A percentile compares a stretch with the other conserved stretches of the same genome.
Conservation (phyloP, 2,797 vertebrate genomes). For the Pseudopleuronectes americanus region DNA sequence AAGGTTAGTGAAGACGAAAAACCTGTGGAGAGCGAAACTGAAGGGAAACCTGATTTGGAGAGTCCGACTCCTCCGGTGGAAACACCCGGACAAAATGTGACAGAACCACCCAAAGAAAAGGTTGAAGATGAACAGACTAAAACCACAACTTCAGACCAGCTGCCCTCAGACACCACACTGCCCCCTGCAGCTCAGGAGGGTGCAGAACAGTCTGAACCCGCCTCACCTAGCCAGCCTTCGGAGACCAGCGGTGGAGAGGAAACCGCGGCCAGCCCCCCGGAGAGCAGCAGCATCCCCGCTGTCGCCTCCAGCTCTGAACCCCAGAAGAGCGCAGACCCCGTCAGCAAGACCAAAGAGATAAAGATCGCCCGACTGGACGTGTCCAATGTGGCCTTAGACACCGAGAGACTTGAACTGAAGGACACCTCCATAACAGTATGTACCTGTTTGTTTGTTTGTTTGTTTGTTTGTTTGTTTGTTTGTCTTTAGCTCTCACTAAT, state of each 20-base stretch:
- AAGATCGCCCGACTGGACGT: slow-evolving; percentile 95
- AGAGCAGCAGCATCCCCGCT: slow-evolving; percentile 10
- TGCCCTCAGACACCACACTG: slow-evolving; percentile 29
- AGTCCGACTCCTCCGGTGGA: slow-evolving; percentile 22
- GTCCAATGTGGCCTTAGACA: slow-evolving; percentile 96
- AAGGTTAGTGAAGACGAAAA: slow-evolving; percentile 30
- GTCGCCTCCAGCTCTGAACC: slow-evolving; percentile 26
- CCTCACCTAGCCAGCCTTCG: slow-evolving; percentile 39
- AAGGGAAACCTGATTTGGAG: slow-evolving; percentile 37
- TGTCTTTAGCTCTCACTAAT: background rate
- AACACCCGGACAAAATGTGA: slow-evolving; percentile 32
- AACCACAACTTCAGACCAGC: slow-evolving; percentile 35
- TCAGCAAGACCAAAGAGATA: slow-evolving; percentile 84
- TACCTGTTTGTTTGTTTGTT: background rate
- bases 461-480: background rate
- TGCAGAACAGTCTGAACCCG: slow-evolving; percentile 31
- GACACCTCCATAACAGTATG: slow-evolving; percentile 83
- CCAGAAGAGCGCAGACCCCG: slow-evolving; percentile 50
- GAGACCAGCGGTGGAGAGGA: slow-evolving; percentile 33
- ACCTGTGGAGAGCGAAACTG: slow-evolving; percentile 26
- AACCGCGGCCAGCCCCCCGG: background rate
- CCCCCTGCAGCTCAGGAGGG: slow-evolving; percentile 52
- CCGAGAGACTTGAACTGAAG: slow-evolving; percentile 92
- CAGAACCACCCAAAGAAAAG: slow-evolving; percentile 53
- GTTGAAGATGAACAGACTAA: slow-evolving; percentile 40